These are phyloP conservation scores for Aramus guarauna DNA, from an alignment of 2,113 vertebrate species.

Conservation along the genomic window DNA sequence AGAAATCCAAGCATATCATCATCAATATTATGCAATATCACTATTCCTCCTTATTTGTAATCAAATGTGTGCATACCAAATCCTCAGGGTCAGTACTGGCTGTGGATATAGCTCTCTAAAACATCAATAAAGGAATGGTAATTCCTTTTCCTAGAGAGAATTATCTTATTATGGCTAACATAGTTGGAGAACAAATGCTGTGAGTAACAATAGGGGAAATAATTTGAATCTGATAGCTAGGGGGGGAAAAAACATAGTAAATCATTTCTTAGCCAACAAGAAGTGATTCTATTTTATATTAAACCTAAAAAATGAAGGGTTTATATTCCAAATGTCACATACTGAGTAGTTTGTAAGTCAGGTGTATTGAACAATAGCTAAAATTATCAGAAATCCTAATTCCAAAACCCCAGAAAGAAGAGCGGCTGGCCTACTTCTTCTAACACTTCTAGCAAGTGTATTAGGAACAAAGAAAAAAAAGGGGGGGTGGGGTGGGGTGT, in stretches of 20 bases:
- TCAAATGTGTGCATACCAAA: neutral
- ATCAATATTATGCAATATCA: neutral
- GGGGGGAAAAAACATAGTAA: neutral
- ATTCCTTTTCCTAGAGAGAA: slow-evolving; percentile 29
- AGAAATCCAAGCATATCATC: neutral
- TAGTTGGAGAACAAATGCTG: neutral
- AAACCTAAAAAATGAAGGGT: neutral
- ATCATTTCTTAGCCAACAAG: neutral
- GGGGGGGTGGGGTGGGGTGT: neutral
- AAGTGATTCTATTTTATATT: neutral
- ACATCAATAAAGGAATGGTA: slow-evolving; percentile 40
- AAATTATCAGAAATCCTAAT: neutral
- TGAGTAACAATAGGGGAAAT: neutral
- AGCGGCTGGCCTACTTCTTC: neutral
- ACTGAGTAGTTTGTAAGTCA: neutral
- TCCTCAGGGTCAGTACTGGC: neutral
- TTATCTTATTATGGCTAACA: neutral
- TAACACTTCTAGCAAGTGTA: neutral
- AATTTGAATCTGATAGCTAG: neutral
- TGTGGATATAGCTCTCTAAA: neutral
- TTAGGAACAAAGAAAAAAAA: neutral
- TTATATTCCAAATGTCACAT: neutral
- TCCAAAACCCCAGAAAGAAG: neutral
- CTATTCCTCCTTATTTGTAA: neutral
- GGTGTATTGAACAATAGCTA: neutral